These are phyloP conservation scores for Pelobates fuscus DNA, from an alignment of 2,113 vertebrate species.

Conservation along the genomic window DNA sequence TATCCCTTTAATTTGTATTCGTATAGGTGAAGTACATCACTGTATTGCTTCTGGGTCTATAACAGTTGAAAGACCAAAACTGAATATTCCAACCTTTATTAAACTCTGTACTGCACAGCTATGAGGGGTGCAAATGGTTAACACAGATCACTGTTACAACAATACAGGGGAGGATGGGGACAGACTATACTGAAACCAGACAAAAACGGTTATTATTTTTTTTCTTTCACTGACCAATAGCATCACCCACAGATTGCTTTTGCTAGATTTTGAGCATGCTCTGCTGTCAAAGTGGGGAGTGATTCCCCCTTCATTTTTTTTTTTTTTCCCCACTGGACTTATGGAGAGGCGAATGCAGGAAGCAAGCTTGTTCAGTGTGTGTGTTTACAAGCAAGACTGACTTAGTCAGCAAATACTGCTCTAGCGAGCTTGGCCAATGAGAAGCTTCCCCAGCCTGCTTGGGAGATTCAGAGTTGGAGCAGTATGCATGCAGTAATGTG, in stretches of 20 bases:
- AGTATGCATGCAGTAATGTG: constrained; percentile 63
- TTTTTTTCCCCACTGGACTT: neutral
- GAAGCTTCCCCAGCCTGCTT: constrained; percentile 61
- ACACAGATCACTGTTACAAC: neutral
- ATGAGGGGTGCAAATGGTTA: no score
- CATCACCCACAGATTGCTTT: neutral
- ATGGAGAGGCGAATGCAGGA: constrained; percentile 34
- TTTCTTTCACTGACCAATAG: neutral
- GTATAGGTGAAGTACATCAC: no score
- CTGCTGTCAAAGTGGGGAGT: neutral
- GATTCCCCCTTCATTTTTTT: neutral
- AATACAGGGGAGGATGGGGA: neutral
- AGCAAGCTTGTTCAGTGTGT: constrained; percentile 54
- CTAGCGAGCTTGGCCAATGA: constrained; percentile 67
- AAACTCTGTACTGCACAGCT: no score
- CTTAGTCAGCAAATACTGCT: constrained; percentile 73
- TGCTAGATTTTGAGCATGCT: neutral
- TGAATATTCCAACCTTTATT: no score
- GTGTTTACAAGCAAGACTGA: constrained; percentile 66
- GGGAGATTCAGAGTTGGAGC: constrained; percentile 67
- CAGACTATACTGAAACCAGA: neutral
- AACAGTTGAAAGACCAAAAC: no score
- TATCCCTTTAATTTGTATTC: no score
- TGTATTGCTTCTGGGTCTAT: no score
- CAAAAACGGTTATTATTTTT: neutral